Evolutionary conservation across 1,140 invertebrate genomes (phyloP), one percentile per base, ranked within the genome.

Genomic region (Caerostris darwini): DNA sequence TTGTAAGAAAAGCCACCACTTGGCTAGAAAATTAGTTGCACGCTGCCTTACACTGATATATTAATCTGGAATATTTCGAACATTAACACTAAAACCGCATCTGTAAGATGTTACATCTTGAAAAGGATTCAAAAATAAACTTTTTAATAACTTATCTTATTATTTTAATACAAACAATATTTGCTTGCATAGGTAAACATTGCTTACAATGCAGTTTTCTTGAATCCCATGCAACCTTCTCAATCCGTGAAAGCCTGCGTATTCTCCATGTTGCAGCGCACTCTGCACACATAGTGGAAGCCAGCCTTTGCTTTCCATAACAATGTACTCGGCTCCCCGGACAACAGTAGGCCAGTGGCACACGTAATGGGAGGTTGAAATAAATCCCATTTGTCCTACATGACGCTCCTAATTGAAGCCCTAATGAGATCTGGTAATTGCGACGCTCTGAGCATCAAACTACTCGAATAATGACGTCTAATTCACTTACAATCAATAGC

Each of bases 391-490:
- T 77, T 56, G 82, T 85, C 82, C 54, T 58, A 85, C 57, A 59
- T 56, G 82, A 19, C 54, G 54, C 57, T 58, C 54, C 82, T 85
- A 85, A 85, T 85, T 85, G 57, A 85, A 85, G 56, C 82, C 82
- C 82, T 85, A 85, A 85, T 85, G 82, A 85, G 82, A 85, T 85
- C 82, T 54, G 19, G 82, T 85, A 85, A 85, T 85, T 85, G 82
- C n/a, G 34, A 77, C 69, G 69, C 69, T 77, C 69, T 59, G 82
- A 85, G 82, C 82, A 85, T 59, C 82, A 58, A 85, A 85, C 82
- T 85, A 85, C 82, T 85, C 82, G 82, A 85, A 85, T 59, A 85
- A 85, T 85, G 82, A 85, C 82, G 82, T 59, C 82, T 85, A 85
- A 85, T 85, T 85, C 82, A 85, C 54, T 85, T 85, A 59, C 82